phyloP scores from a whole-genome alignment of 2,888 invertebrate genomes.

The Tetropium fuscum region DNA sequence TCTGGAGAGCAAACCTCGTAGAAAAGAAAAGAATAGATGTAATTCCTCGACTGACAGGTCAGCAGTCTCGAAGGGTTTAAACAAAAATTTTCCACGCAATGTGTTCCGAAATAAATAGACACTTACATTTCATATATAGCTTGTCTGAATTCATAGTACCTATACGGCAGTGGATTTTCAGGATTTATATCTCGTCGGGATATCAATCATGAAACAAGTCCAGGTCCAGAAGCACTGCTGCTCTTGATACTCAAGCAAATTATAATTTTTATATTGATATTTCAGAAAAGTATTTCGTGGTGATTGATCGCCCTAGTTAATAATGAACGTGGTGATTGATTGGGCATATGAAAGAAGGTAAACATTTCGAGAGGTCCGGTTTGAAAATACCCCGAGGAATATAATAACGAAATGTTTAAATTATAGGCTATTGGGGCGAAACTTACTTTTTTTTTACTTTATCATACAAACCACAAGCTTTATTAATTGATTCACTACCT shows the following conservation, averaged over 20 bases:
- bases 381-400: not conserved
- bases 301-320: conserved; percentile 26
- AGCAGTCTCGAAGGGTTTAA: conserved; percentile 36
- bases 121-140: conserved; percentile 38
- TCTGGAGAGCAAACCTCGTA: no score
- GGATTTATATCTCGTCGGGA: conserved; percentile 17
- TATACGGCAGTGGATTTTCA: conserved; percentile 12
- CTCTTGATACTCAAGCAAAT: conserved; percentile 22
- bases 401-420: not conserved
- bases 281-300: conserved; percentile 24
- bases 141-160: conserved; percentile 28
- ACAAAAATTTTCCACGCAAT: conserved; percentile 41
- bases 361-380: not conserved
- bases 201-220: conserved; percentile 28
- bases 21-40: no score
- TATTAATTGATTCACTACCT: no score
- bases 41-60: conserved; percentile 37
- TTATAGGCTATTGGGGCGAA: not conserved
- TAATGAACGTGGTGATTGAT: conserved; percentile 25
- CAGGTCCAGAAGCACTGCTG: conserved; percentile 16
- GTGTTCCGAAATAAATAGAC: conserved; percentile 37
- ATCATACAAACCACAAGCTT: no score
- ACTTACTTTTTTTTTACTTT: no score
- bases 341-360: not conserved
- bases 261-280: conserved; percentile 28